phyloP scores from a whole-genome alignment of 2,113 vertebrate genomes.

The Gorsachius goisagi region DNA sequence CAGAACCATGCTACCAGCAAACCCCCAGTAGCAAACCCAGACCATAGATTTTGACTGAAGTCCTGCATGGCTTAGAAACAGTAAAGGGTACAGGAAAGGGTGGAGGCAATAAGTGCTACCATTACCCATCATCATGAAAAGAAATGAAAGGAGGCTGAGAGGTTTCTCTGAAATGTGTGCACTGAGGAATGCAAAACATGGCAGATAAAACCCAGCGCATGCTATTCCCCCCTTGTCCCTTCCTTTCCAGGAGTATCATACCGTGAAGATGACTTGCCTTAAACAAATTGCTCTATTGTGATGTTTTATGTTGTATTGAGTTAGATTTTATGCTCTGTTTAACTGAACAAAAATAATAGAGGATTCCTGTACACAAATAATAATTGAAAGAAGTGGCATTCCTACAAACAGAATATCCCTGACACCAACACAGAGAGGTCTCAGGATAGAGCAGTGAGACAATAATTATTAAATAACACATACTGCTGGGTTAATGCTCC shows the following conservation, averaged over 20 bases:
- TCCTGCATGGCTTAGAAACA: neutral
- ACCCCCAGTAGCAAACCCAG: neutral
- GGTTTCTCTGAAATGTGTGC: neutral
- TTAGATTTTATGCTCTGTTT: conserved; percentile 37
- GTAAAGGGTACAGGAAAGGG: neutral
- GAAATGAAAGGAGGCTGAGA: neutral
- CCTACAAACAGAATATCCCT: neutral
- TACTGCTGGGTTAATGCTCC: neutral
- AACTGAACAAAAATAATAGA: conserved; percentile 1
- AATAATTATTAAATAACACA: neutral
- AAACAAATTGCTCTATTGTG: neutral
- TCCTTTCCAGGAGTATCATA: neutral
- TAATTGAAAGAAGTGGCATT: neutral
- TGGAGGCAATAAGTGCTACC: neutral
- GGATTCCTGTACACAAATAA: neutral
- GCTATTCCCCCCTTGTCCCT: neutral
- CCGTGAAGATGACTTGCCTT: neutral
- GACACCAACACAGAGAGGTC: neutral
- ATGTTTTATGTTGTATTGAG: neutral
- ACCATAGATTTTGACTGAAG: neutral
- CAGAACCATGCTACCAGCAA: neutral
- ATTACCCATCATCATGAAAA: neutral
- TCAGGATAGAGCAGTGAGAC: neutral
- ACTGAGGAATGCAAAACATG: neutral
- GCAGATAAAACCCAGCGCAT: neutral